Evolutionary conservation across 1,140 invertebrate species (phyloP).

Genomic region (Portunus trituberculatus): DNA sequence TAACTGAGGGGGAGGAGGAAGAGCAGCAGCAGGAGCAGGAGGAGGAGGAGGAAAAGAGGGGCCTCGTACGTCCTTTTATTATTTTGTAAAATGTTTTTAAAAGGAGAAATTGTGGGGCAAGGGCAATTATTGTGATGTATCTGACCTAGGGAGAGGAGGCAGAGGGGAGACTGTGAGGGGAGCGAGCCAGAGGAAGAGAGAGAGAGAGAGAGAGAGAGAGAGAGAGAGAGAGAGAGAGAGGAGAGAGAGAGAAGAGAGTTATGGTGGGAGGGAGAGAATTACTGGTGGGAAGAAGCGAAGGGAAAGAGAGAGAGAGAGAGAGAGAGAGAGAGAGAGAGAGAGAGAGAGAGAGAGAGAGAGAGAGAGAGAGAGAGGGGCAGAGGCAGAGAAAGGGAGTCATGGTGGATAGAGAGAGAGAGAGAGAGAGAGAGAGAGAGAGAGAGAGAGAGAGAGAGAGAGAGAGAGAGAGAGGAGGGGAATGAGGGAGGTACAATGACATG

Average conservation of each 20-base stretch:
- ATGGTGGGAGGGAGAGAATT: not conserved
- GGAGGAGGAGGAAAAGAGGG: not conserved
- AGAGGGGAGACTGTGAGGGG: not conserved
- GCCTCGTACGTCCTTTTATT: slow-evolving; percentile 43
- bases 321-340: not conserved
- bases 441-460: not conserved
- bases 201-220: not conserved
- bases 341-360: not conserved
- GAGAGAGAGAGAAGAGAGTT: not conserved
- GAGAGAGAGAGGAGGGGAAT: not conserved
- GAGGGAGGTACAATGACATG: not conserved
- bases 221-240: not conserved
- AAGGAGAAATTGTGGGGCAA: slow-evolving; percentile 68
- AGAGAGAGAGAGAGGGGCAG: not conserved
- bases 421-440: not conserved
- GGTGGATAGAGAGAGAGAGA: not conserved
- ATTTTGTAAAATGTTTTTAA: slow-evolving; percentile 74
- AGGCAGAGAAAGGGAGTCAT: not conserved
- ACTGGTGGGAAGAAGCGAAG: not conserved
- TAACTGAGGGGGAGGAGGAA: slow-evolving; percentile 29
- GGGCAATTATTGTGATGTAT: slow-evolving; percentile 74
- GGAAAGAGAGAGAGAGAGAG: not conserved
- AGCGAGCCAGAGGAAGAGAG: not conserved
- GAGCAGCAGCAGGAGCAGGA: not conserved
- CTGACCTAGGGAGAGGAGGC: slow-evolving; percentile 22